A percentile compares a stretch with the other conserved stretches of the same genome.
These are phyloP conservation scores for Cinclus cinclus DNA, from an alignment of 2,113 vertebrate genomes.

Conservation along the genomic window DNA sequence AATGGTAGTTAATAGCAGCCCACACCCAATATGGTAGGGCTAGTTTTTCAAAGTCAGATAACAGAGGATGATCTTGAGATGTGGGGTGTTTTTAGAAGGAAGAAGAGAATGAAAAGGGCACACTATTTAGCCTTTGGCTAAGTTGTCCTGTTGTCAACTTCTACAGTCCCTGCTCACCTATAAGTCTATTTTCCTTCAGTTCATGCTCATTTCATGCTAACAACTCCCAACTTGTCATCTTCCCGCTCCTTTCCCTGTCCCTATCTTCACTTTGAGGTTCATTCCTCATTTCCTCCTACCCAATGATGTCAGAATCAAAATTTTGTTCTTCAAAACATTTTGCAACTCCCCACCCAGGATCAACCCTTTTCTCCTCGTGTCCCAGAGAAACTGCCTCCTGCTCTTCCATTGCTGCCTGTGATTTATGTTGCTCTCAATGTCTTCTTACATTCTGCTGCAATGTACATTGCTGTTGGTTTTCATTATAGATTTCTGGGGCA, in stretches of 20 bases:
- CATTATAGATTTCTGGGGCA: background rate
- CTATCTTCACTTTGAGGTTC: background rate
- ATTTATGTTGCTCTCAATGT: background rate
- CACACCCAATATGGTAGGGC: accelerated
- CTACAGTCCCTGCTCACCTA: background rate
- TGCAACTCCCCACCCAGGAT: background rate
- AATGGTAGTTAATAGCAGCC: background rate
- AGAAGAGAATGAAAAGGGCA: background rate
- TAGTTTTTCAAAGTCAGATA: background rate
- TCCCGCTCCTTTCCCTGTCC: background rate
- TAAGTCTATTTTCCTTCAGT: background rate
- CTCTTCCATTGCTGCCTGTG: background rate
- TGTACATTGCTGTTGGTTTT: background rate
- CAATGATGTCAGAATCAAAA: background rate
- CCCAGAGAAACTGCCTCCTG: background rate
- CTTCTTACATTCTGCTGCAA: background rate
- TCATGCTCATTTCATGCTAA: background rate
- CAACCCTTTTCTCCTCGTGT: background rate
- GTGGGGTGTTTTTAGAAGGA: accelerated
- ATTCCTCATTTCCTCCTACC: background rate
- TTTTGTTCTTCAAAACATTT: background rate
- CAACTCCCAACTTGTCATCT: background rate
- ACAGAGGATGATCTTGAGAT: background rate
- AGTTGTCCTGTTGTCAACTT: background rate
- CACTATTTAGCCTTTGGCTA: background rate